Evolutionary conservation across 1,140 invertebrate species (phyloP).

Genomic region (Semibalanus balanoides): DNA sequence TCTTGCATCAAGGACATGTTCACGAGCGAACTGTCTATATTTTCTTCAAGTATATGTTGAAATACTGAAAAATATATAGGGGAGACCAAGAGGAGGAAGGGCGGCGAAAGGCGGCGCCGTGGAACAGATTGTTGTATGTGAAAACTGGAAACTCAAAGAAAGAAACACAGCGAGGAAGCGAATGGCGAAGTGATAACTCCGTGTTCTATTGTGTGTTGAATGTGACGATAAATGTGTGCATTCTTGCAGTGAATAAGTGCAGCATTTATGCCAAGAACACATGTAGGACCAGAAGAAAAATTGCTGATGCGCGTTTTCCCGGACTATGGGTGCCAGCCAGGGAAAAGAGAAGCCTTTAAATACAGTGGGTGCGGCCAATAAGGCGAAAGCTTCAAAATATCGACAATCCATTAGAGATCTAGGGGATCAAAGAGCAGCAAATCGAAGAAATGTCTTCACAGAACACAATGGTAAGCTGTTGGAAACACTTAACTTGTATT

Average conservation of each 20-base stretch:
- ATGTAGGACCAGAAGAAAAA: background rate
- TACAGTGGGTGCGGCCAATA: background rate
- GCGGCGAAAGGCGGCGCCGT: background rate
- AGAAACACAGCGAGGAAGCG: too few species aligned
- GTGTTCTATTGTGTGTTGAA: too few species aligned
- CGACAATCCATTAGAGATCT: background rate
- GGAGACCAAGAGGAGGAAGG: background rate
- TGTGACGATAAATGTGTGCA: too few species aligned
- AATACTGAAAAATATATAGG: too few species aligned
- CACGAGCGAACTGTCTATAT: too few species aligned
- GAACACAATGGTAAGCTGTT: background rate
- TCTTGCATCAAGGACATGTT: too few species aligned
- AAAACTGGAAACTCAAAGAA: background rate
- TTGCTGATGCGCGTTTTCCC: background rate
- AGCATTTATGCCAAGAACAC: background rate
- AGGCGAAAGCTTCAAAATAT: background rate
- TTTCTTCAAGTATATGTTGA: too few species aligned
- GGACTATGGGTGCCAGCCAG: background rate
- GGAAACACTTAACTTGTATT: too few species aligned
- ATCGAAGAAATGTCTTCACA: background rate
- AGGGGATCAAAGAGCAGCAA: background rate
- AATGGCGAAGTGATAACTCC: too few species aligned
- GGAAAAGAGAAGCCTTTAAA: background rate
- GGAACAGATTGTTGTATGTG: background rate
- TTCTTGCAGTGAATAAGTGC: too few species aligned